Percentiles rank a stretch among this genome's conserved stretches.
Conservation (phyloP, 2,888 invertebrate genomes). For the Globia sparganii region DNA sequence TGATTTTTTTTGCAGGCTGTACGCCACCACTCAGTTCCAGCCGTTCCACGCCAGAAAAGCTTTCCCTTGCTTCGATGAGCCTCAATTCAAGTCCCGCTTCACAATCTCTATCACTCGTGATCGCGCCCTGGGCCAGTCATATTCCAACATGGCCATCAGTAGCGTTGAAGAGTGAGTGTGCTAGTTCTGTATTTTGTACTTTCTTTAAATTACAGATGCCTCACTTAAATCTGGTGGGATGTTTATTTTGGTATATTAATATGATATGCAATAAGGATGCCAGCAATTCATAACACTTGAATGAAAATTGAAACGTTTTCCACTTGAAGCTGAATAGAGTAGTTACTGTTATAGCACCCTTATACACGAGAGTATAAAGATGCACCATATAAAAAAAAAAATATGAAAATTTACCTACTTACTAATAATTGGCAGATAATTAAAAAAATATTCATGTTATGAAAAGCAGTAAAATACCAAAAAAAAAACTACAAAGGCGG, state of each 20-base stretch:
- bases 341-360: background rate
- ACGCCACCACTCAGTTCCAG: conserved; percentile 94
- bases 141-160: conserved; percentile 92
- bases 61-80: conserved; percentile 97
- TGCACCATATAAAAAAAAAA: background rate
- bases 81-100: conserved; percentile 94
- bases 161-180: conserved; percentile 75
- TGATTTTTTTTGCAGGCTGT: conserved; percentile 74
- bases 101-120: conserved; percentile 92
- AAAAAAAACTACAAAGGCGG: background rate
- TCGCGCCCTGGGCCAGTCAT: conserved; percentile 84
- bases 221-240: background rate
- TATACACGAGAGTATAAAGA: too few species aligned
- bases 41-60: conserved; percentile 94
- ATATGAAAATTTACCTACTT: background rate
- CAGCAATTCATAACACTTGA: background rate
- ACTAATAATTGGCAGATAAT: background rate
- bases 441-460: background rate
- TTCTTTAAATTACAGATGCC: background rate
- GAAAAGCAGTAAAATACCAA: background rate
- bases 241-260: background rate
- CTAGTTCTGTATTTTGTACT: background rate
- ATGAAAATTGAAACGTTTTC: background rate
- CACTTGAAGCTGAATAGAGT: background rate
- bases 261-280: background rate